Conservation (phyloP, 2,113 vertebrate genomes). For the Cynoglossus semilaevis region DNA sequence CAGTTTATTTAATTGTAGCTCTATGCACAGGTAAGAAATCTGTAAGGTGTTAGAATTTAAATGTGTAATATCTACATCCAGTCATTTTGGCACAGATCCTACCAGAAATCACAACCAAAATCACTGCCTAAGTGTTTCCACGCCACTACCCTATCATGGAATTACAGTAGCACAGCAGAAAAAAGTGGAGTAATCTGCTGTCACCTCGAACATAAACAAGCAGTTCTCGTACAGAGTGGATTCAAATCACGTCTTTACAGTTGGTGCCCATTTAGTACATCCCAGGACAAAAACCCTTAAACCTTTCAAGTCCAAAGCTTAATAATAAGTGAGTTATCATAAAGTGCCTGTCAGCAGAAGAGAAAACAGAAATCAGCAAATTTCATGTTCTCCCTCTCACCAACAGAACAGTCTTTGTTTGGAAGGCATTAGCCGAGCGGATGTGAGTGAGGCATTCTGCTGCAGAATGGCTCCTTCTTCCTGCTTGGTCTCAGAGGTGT, state of each 20-base stretch:
- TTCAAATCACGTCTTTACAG: neutral
- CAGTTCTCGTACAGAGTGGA: neutral
- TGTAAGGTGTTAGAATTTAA: constrained; percentile 20
- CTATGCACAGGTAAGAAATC: too few relatives aligned
- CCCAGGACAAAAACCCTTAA: neutral
- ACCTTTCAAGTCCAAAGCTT: neutral
- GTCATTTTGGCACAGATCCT: constrained; percentile 64
- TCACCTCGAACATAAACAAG: constrained; percentile 16
- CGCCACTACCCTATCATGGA: constrained; percentile 49
- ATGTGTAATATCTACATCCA: neutral
- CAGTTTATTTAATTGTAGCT: too few relatives aligned
- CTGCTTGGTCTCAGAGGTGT: constrained; percentile 71
- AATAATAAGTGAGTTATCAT: constrained; percentile 28
- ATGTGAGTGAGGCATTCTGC: constrained; percentile 51
- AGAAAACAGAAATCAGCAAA: constrained; percentile 17
- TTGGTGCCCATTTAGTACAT: too few relatives aligned
- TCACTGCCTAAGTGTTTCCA: constrained; percentile 70
- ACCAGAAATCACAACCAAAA: constrained; percentile 49
- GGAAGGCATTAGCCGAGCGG: constrained; percentile 51
- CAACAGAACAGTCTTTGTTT: constrained; percentile 67
- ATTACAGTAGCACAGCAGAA: constrained; percentile 44
- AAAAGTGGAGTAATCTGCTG: constrained; percentile 2
- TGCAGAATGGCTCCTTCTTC: constrained; percentile 59
- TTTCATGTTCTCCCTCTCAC: constrained; percentile 32
- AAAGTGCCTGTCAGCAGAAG: constrained; percentile 34